Evolutionary conservation across 2,888 invertebrate genomes (phyloP).

Genomic region (Automeris io): DNA sequence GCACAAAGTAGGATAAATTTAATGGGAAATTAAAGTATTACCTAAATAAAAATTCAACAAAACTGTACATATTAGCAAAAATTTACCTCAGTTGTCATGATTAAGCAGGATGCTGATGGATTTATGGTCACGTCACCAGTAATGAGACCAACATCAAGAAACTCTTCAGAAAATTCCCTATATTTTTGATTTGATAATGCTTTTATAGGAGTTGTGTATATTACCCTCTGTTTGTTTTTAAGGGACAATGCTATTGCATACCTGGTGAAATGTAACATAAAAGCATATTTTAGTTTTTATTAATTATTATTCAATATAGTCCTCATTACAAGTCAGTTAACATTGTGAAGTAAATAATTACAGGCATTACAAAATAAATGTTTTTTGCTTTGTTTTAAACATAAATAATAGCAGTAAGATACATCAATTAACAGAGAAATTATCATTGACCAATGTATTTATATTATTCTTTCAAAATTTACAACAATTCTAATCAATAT

Average conservation of each 20-base stretch:
- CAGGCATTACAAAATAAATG: too few species aligned
- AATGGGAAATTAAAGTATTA: too few species aligned
- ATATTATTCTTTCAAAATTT: neutral
- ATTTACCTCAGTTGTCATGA: constrained; percentile 99
- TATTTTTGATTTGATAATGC: constrained; percentile 99
- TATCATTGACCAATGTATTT: too few species aligned
- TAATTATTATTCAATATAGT: neutral
- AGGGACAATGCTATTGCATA: constrained; percentile 97
- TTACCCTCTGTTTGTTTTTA: constrained; percentile 96
- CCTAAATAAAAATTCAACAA: neutral
- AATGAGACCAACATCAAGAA: constrained; percentile 97
- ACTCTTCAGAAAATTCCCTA: constrained; percentile 97
- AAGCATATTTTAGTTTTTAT: neutral
- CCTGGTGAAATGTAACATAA: constrained; percentile 51
- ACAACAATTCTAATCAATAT: neutral
- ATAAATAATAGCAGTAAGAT: too few species aligned
- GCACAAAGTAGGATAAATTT: too few species aligned
- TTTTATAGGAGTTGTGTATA: constrained; percentile 99
- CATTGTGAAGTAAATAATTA: too few species aligned
- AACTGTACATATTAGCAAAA: constrained; percentile 27
- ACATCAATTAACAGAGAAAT: too few species aligned
- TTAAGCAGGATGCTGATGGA: constrained; percentile 97
- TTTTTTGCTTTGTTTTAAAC: too few species aligned
- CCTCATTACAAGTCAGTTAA: too few species aligned
- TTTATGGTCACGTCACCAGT: constrained; percentile 99